Percentiles rank a stretch among this genome's conserved stretches.
Conservation (phyloP, 2,797 vertebrate genomes). For the Mareca penelope region DNA sequence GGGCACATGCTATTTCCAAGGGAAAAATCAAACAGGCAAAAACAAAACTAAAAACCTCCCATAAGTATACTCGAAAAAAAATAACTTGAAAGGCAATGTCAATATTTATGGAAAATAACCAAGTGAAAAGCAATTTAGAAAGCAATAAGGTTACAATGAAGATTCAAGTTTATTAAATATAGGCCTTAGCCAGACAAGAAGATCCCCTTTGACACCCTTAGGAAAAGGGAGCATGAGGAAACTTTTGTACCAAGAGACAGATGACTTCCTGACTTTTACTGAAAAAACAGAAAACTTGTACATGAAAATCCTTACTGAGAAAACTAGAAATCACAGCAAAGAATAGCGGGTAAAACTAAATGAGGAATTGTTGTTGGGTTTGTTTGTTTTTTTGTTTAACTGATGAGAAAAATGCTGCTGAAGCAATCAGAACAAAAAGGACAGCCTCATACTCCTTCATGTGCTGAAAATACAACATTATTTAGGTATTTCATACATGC, state of each 20-base stretch:
- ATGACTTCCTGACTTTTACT: neutral
- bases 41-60: neutral
- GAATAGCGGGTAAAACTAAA: neutral
- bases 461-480: neutral
- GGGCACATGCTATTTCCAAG: neutral
- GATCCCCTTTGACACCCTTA: neutral
- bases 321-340: neutral
- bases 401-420: neutral
- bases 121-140: neutral
- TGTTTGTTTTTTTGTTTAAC: no score
- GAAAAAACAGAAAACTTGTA: neutral
- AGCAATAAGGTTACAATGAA: neutral
- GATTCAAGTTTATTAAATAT: neutral
- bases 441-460: neutral
- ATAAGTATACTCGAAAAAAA: neutral
- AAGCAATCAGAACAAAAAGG: neutral
- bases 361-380: neutral
- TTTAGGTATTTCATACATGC: neutral
- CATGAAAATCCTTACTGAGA: neutral
- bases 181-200: neutral
- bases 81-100: neutral
- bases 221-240: neutral
- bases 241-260: rapidly evolving
- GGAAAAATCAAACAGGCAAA: neutral
- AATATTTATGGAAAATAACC: neutral